Base-by-base conservation (phyloP, 2,797 vertebrate species). In the Trachops cirrhosus region DNA sequence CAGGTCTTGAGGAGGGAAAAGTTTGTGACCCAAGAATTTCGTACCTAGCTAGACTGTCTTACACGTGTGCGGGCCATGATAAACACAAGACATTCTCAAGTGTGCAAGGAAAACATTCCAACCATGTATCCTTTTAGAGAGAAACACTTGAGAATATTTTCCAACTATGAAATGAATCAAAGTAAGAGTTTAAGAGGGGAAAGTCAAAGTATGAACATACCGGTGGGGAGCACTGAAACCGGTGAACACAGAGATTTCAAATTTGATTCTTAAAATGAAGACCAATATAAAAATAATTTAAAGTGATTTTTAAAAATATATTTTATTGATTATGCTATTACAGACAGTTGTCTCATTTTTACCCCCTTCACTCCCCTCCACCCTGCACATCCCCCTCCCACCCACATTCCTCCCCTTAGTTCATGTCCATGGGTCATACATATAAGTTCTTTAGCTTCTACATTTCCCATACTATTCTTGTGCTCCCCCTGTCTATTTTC, bases 41-140 rank as follows among this genome's bases (percentile, higher is more conserved):
- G 97, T 97, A 97, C 94, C 97, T 73, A 96, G 71, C 86, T 95
- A 93, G 59, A 92, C n/a, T 87, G 41, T 87, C 86, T 77, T 44
- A 3, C 14, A 3, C 14, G 7, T 39, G 70, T 32, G 6, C 9
- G 70, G 68, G 16, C 5, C 70, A 52, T 4, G 71, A 41, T 57
- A 39, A 95, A 85, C 41, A 39, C 34, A 84, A 77, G 41, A 46
- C 12, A 94, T 89, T 89, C 92, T 94, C 94, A 62, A 57, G n/a
- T 14, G 6, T 18, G n/a, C 39, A 84, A 57, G 29, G 44, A 74
- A 91, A 95, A 93, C 41, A 71, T 78, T 91, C 52, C 29, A 83
- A 64, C 48, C 64, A n/a, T 21, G 22, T n/a, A 70, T 41, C 8
- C 32, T 93, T 86, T 57, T 44, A 26, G 44, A 92, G 86, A 59